Base-by-base conservation (phyloP, 2,797 vertebrate genomes). In the Tachyglossus aculeatus region DNA sequence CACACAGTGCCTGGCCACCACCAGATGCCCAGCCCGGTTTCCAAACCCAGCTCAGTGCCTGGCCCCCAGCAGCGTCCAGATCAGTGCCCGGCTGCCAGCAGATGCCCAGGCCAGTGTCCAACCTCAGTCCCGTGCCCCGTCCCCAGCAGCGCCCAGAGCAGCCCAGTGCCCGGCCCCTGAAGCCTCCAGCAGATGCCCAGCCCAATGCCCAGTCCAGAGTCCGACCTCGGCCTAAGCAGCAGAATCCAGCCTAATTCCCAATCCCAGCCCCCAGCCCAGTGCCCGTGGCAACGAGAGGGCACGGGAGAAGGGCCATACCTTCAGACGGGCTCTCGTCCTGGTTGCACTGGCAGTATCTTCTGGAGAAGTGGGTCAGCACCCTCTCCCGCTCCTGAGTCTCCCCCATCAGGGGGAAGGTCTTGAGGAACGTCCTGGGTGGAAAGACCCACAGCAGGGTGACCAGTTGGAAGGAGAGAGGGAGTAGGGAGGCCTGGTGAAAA, bases 301-400 rank as follows among this genome's bases (percentile, higher is more conserved):
- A 29, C n/a, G 10, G 32, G 3, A 33, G 16, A 4, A 11, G 0
- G 1, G 24, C 1, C 39, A 61, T 93, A 95, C 96, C 96, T 94
- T 98, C 96, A 0, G 94, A 95, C 0, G 93, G 94, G 76, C 91
- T 94, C n/a, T 94, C 95, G 13, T 94, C 93, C 0, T 94, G 94
- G 87, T 98, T 98, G 88, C 96, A 97, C 67, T 94, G 94, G 86
- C 96, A 96, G 88, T 95, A 99, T 48, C 97, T 93, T 83, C 89
- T 94, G 53, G 97, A 98, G 87, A 98, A 99, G 53, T 98, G 97
- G 11, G 97, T 95, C 8, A 99, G 92, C 67, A 99, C 93, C 9
- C 97, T 87, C 74, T 99, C 97, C 36, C 97, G 93, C 89, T 99
- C 97, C 90, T 99, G 97, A 0, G 97, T 99, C 91, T 99, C 97